Percentiles rank a stretch among this genome's conserved stretches.
Evolutionary conservation across 2,888 invertebrate species (phyloP).

Genomic region (Agrochola macilenta): DNA sequence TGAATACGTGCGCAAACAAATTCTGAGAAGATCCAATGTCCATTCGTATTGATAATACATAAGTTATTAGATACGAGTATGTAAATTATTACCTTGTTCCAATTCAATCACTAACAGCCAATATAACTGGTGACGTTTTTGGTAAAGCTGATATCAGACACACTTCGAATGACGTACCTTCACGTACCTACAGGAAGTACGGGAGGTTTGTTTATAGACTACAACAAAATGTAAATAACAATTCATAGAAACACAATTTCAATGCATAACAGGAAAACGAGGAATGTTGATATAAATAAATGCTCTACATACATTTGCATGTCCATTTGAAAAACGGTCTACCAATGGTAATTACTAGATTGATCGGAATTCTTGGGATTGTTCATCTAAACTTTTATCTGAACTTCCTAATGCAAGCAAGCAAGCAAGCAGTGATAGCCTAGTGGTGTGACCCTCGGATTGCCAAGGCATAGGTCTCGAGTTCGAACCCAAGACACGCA

Average conservation of each 20-base stretch:
- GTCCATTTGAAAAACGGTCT: constrained; percentile 23
- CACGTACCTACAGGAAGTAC: constrained; percentile 33
- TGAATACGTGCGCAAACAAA: constrained; percentile 60
- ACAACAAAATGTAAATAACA: constrained; percentile 54
- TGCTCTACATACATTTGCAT: constrained; percentile 50
- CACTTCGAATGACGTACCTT: constrained; percentile 58
- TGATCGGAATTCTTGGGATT: constrained; percentile 22
- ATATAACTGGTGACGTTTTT: constrained; percentile 73
- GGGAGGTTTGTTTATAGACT: constrained; percentile 30
- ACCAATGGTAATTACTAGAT: constrained; percentile 15
- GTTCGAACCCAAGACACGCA: too few species aligned
- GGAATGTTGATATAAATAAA: constrained; percentile 62
- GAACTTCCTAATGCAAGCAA: constrained; percentile 4
- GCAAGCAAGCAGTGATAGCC: too few species aligned
- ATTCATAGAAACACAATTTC: constrained; percentile 47
- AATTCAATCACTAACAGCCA: constrained; percentile 74
- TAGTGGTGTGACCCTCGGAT: too few species aligned
- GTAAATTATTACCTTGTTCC: constrained; percentile 82
- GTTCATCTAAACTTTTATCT: constrained; percentile 8
- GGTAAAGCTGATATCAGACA: constrained; percentile 65
- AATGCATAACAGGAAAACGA: constrained; percentile 69
- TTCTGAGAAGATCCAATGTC: constrained; percentile 73
- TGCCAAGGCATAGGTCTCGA: too few species aligned
- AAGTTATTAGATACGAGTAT: constrained; percentile 73
- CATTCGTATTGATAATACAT: constrained; percentile 72